Evolutionary conservation across 2,888 invertebrate genomes (phyloP).

Genomic region (Sinelater perroti): DNA sequence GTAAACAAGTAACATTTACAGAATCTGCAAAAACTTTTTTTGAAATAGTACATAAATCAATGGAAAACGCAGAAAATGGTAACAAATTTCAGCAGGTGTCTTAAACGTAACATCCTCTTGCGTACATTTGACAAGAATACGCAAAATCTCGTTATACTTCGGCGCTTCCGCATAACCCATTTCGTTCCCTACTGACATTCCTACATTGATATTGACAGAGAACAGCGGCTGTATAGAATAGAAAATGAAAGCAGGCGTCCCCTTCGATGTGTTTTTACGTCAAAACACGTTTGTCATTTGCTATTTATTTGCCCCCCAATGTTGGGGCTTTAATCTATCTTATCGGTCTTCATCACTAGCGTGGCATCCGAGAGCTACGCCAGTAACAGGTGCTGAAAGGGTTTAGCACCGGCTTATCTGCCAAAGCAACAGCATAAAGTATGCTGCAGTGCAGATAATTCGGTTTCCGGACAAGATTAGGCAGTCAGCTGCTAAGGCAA

Average conservation of each 20-base stretch:
- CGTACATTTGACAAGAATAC: constrained; percentile 30
- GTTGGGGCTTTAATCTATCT: constrained; percentile 33
- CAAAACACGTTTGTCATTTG: constrained; percentile 38
- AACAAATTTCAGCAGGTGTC: constrained; percentile 5
- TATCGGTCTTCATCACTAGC: constrained; percentile 34
- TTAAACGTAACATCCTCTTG: constrained; percentile 24
- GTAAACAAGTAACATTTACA: too few relatives aligned
- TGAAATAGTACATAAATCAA: neutral
- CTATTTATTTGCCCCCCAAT: constrained; percentile 32
- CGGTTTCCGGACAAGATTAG: neutral
- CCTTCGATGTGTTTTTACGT: constrained; percentile 36
- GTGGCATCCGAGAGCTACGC: constrained; percentile 10
- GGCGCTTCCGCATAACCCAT: constrained; percentile 35
- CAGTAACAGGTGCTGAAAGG: constrained; percentile 25
- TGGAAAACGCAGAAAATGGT: neutral
- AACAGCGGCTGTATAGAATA: constrained; percentile 36
- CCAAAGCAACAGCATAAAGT: neutral
- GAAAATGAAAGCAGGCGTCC: constrained; percentile 34
- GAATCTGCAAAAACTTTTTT: too few relatives aligned
- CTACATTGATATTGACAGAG: constrained; percentile 38
- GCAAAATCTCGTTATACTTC: constrained; percentile 35
- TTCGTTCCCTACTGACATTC: constrained; percentile 37
- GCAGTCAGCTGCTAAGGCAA: too few relatives aligned
- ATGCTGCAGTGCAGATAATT: neutral
- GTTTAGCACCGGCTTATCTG: constrained; percentile 13